Conservation (phyloP, 2,797 vertebrate genomes). For the Chloroceryle amazona region DNA sequence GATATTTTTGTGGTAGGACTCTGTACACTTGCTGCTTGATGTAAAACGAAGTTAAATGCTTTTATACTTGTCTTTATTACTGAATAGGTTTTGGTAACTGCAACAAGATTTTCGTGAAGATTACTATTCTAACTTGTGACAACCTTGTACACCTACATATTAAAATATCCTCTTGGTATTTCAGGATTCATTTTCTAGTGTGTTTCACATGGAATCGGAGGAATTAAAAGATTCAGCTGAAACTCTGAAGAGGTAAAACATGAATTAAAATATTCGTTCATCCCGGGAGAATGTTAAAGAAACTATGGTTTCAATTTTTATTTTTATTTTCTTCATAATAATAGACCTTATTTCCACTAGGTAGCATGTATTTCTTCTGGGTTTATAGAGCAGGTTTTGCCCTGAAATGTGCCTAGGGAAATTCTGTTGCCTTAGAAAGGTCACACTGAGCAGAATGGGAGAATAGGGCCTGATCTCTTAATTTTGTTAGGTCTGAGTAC, state of each 20-base stretch:
- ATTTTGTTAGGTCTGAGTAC: neutral
- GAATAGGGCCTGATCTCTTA: neutral
- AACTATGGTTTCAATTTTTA: neutral
- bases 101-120: neutral
- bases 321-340: neutral
- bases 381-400: neutral
- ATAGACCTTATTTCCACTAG: neutral
- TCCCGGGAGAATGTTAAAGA: neutral
- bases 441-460: neutral
- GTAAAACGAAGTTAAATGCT: neutral
- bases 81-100: neutral
- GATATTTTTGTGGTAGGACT: neutral
- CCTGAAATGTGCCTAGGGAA: neutral
- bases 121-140: neutral
- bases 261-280: neutral
- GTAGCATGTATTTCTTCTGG: neutral
- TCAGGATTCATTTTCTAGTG: constrained; percentile 95
- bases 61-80: neutral
- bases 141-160: neutral
- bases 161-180: constrained; percentile 49
- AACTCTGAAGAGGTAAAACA: constrained; percentile 88
- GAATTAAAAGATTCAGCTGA: constrained; percentile 85
- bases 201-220: constrained; percentile 96
- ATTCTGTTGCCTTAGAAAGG: neutral
- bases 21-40: neutral